Base-by-base conservation (phyloP, 2,888 invertebrate genomes). In the Gasteruption jaculator region DNA sequence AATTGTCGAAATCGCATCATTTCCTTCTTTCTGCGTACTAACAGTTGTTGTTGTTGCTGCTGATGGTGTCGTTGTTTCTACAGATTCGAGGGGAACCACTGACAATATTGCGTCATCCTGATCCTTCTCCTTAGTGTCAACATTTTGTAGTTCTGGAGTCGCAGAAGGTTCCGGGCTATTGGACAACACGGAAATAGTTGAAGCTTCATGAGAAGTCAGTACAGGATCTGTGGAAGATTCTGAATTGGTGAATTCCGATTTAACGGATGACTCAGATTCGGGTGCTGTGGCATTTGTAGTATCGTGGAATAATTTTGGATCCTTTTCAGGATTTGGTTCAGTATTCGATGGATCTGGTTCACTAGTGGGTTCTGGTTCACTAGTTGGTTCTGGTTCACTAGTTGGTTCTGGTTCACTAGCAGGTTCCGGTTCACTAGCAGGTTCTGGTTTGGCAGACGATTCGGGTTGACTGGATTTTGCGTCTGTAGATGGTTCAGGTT, bases 291-390 rank as follows among this genome's bases (percentile, higher is more conserved):
- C 43, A 50, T 37, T 34, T 48, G 60, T 61, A 19, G 56, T 51
- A n/a, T 58, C 50, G 43, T 63, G 60, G 54, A 65, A 46, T 67
- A 50, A 7, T 50, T 38, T 16, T 42, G n/a, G n/a, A n/a, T n/a
- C n/a, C n/a, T n/a, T n/a, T n/a, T 24, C 24, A 24, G 7, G 24
- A 8, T 24, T 24, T 24, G n/a, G 7, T 24, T 24, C 24, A 7
- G 24, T 24, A 24, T 24, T 24, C 24, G n/a, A 24, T 24, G 24
- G 24, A 24, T 7, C 8, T 7, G 24, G 24, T 24, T 7, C n/a
- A 24, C n/a, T n/a, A n/a, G n/a, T n/a, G n/a, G 52, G 41, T 36
- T 51, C 56, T 31, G 61, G 52, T 45, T 58, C 58, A 30, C 57
- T 44, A 25, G 46, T 48, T 43, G 58, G 68, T 63, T 44, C 48